Base-by-base conservation (phyloP, 2,113 vertebrate genomes). In the Cheirogaleus medius region DNA sequence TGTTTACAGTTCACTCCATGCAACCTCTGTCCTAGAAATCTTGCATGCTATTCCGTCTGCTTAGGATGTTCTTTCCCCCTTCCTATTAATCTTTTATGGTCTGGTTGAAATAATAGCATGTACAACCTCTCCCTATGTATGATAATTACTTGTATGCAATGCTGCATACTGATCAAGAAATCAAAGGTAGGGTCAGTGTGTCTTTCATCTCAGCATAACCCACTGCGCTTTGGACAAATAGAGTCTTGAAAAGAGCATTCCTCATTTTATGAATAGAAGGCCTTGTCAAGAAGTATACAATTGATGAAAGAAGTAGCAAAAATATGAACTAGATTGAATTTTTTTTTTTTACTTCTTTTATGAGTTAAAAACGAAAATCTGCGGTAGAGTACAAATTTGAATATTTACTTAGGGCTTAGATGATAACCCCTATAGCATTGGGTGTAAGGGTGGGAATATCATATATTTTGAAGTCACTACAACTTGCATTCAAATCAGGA, bases 341-440 rank as follows among this genome's bases (percentile, higher is more conserved):
- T n/a, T 52, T 12, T 29, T 13, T 54, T 71, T 96, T 93, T 17
- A 47, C 34, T 80, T 93, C n/a, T 77, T 69, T 90, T 39, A 87
- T 89, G 34, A 92, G 29, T 78, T 42, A 90, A 81, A 78, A 54
- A 90, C 83, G 15, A 87, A 97, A 86, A 85, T 21, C 4, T 64
- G 5, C 8, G 80, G 60, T 60, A 85, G 3, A 47, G 64, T 86
- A 64, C 2, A 87, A 83, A 49, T 68, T 60, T 71, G 52, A 82
- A 47, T 58, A 8, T 81, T 90, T 74, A 78, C 17, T 54, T 56
- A 74, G 12, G 58, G 2, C 14, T 63, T 80, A 12, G 29, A 58
- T 94, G 23, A 52, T n/a, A 94, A 81, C 1, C 6, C 18, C 18
- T 66, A 11, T 44, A 18, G 49, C 34, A 3, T 4, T 23, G n/a